Conservation (phyloP, 2,888 invertebrate species). For the Leptinotarsa tumamoca region DNA sequence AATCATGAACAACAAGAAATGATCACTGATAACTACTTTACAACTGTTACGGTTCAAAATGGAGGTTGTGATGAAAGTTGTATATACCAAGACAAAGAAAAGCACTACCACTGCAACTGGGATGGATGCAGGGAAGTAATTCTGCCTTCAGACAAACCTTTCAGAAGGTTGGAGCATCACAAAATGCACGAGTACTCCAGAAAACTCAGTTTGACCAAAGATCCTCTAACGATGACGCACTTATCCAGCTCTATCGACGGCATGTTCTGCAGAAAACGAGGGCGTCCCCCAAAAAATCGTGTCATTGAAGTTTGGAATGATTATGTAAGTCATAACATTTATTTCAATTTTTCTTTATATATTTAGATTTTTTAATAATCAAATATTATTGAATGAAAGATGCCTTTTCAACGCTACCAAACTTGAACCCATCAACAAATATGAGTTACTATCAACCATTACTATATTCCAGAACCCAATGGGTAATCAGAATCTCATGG, state of each 20-base stretch:
- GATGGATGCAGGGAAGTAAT: slow-evolving; percentile 86
- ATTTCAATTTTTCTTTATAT: background rate
- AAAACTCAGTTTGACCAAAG: slow-evolving; percentile 65
- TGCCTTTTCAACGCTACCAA: too few relatives aligned
- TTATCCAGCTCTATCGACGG: slow-evolving; percentile 85
- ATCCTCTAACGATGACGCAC: slow-evolving; percentile 69
- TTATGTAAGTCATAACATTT: slow-evolving; percentile 72
- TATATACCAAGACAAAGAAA: slow-evolving; percentile 81
- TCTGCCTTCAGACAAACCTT: slow-evolving; percentile 81
- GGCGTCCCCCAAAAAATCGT: slow-evolving; percentile 96
- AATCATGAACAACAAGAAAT: slow-evolving; percentile 91
- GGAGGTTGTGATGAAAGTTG: slow-evolving; percentile 77
- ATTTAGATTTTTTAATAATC: background rate
- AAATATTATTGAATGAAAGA: too few relatives aligned
- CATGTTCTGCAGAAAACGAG: slow-evolving; percentile 92
- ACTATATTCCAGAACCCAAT: slow-evolving; percentile 56
- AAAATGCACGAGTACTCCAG: slow-evolving; percentile 77
- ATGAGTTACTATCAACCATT: background rate
- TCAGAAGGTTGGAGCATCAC: slow-evolving; percentile 85
- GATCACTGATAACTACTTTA: slow-evolving; percentile 82
- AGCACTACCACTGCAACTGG: slow-evolving; percentile 92
- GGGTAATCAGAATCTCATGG: slow-evolving; percentile 65
- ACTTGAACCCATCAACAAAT: background rate
- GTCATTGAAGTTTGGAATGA: slow-evolving; percentile 92
- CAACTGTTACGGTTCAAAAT: slow-evolving; percentile 73